Evolutionary conservation across 1,140 invertebrate genomes (phyloP), one percentile per base, ranked within the genome.

Genomic region (Saccostrea glomerata): DNA sequence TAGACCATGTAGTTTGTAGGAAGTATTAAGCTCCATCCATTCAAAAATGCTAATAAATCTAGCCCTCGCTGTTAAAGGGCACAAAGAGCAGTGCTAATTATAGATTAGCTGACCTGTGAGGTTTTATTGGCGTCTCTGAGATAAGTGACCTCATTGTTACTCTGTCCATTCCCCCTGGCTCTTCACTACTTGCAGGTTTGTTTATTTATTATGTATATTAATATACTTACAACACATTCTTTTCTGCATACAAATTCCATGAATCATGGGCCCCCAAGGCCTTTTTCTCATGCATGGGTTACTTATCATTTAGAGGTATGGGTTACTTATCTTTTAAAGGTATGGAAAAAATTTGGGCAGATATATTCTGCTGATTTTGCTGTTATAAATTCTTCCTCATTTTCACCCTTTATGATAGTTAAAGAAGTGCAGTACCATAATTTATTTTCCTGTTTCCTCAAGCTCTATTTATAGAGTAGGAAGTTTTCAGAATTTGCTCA

Each of bases 101-200:
- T 77, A 77, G 70, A 77, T 40, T 25, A 77, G 40, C 60, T 86
- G 85, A 86, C 85, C 60, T 25, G 58, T 86, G 85, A 86, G 85
- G n/a, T 86, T 86, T 86, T 86, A n/a, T 70, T 58, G 30, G 58
- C 40, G 30, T 77, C 25, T 36, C 25, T 36, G 13, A 77, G 70
- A 77, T 77, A 77, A 77, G 70, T 15, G 70, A 15, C 13, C 25
- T 23, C 70, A 36, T 77, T 77, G 70, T 77, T 47, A 47, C 47
- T 3, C 70, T 77, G 70, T 30, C 25, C 70, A 77, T 25, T 25
- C 30, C 9, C 25, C 9, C 25, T 15, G 70, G 15, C 25, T 13
- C 13, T 13, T 30, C 11, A 25, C 5, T 5, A 15, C n/a, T 23
- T 77, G 2, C 70, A 77, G 70, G 25, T 77, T 30, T 40, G 70